Conservation (phyloP, 2,113 vertebrate genomes). For the Lophura nycthemera region DNA sequence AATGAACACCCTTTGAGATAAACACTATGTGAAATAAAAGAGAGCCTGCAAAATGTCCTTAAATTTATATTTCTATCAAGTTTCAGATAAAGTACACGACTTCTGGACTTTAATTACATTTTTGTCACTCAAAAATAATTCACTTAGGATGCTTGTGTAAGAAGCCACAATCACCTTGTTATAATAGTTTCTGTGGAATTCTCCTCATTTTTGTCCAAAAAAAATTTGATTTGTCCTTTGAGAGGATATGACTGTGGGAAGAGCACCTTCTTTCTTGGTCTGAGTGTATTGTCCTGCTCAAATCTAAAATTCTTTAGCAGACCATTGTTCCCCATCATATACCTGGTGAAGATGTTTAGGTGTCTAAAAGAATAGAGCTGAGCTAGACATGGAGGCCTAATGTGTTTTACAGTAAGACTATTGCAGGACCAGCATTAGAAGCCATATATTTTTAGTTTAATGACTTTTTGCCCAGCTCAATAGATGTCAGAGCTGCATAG, state of each 20-base stretch:
- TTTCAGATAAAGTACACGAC: not conserved
- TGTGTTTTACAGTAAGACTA: not conserved
- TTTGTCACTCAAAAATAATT: not conserved
- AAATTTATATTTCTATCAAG: conserved; percentile 12
- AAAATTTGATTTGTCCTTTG: not conserved
- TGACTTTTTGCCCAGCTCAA: not conserved
- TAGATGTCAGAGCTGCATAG: not conserved
- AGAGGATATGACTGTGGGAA: not conserved
- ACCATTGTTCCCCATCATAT: not conserved
- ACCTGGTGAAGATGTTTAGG: not conserved
- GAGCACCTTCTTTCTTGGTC: not conserved
- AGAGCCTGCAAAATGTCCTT: not conserved
- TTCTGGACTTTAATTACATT: not conserved
- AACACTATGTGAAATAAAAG: not conserved
- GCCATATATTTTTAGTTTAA: not conserved
- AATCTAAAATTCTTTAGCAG: not conserved
- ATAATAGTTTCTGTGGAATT: not conserved
- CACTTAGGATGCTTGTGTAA: not conserved
- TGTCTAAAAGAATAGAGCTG: not conserved
- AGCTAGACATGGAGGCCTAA: not conserved
- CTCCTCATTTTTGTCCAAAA: not conserved
- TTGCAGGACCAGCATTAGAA: not conserved
- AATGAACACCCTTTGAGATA: not conserved
- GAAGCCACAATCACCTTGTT: not conserved
- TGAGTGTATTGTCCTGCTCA: not conserved